Conservation (phyloP, 2,888 invertebrate genomes). For the Aporophyla lueneburgensis region DNA sequence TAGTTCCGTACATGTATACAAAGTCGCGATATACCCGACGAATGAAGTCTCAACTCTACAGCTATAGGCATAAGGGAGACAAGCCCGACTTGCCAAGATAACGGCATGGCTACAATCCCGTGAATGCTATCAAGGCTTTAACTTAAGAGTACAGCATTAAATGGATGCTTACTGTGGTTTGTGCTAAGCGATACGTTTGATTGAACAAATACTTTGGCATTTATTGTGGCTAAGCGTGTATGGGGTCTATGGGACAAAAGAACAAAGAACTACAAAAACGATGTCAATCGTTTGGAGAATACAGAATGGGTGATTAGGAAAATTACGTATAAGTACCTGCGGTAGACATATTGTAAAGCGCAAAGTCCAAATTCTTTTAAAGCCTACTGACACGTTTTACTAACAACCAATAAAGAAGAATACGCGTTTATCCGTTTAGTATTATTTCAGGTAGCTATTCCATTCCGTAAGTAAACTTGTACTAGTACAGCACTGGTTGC, state of each 20-base stretch:
- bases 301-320: constrained; percentile 41
- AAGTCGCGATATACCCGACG: constrained; percentile 51
- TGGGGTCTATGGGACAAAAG: constrained; percentile 29
- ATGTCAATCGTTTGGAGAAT: constrained; percentile 47
- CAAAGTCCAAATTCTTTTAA: constrained; percentile 11
- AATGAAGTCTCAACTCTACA: constrained; percentile 64
- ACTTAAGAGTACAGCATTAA: constrained; percentile 42
- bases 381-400: constrained; percentile 24
- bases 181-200: constrained; percentile 38
- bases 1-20: constrained; percentile 81
- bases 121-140: constrained; percentile 65
- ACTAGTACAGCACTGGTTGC: constrained; percentile 67
- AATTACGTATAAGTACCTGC: constrained; percentile 12
- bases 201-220: constrained; percentile 44
- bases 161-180: constrained; percentile 40
- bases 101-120: constrained; percentile 61
- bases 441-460: constrained; percentile 51
- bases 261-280: constrained; percentile 48
- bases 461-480: constrained; percentile 62
- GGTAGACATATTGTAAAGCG: constrained; percentile 14
- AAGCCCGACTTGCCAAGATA: constrained; percentile 30
- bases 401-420: constrained; percentile 10
- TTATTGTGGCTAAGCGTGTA: constrained; percentile 21
- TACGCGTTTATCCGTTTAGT: constrained; percentile 13
- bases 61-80: constrained; percentile 50